phyloP scores from a whole-genome alignment of 2,797 vertebrate species.

The Eremophila alpestris region DNA sequence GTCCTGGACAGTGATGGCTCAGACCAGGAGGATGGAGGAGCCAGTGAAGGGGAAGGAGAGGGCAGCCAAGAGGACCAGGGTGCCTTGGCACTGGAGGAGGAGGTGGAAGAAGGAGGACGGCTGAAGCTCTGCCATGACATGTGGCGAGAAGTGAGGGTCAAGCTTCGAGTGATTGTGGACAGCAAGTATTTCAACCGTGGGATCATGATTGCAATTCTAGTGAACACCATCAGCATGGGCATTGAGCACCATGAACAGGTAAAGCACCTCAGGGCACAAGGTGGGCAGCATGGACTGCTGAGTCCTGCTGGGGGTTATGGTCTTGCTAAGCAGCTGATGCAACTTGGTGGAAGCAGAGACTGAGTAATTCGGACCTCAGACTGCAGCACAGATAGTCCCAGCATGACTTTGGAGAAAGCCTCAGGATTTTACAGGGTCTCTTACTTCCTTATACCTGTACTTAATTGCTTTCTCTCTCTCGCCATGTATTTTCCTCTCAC shows the following conservation, averaged over 20 bases:
- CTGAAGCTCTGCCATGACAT: constrained; percentile 76
- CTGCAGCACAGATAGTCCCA: neutral
- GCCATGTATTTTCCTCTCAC: neutral
- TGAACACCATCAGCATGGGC: constrained; percentile 98
- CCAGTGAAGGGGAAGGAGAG: constrained; percentile 40
- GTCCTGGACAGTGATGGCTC: constrained; percentile 59
- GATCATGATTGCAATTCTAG: constrained; percentile 96
- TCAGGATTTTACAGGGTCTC: neutral
- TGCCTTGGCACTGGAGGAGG: constrained; percentile 65
- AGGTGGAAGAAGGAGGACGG: constrained; percentile 65
- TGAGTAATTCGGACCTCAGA: neutral
- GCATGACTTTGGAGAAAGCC: neutral
- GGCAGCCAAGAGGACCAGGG: constrained; percentile 60
- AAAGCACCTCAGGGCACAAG: neutral
- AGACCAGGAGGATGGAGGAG: constrained; percentile 58
- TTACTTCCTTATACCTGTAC: neutral
- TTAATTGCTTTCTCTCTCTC: neutral
- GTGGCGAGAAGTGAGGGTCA: constrained; percentile 85
- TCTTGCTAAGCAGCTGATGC: neutral
- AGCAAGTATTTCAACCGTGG: constrained; percentile 98
- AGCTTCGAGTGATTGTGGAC: constrained; percentile 93
- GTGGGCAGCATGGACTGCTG: rapidly evolving
- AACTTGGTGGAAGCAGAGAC: neutral
- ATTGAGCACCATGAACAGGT: constrained; percentile 97
- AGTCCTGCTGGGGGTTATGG: neutral